These are phyloP conservation scores for Hirudinaria manillensis DNA, from an alignment of 2,888 invertebrate species.

Conservation along the genomic window DNA sequence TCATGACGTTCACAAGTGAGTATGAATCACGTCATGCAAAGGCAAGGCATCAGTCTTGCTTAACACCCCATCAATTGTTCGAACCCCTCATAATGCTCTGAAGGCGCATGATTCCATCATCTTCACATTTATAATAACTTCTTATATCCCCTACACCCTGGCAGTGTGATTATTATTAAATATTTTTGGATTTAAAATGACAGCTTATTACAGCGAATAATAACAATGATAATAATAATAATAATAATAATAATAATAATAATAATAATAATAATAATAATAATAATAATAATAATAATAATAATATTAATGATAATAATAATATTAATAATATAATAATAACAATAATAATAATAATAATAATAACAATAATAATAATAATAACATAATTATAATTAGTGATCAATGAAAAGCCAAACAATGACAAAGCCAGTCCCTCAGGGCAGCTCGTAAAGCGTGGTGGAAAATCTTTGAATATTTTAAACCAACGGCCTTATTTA, in stretches of 20 bases:
- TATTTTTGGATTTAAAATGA: neutral
- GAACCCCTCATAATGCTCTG: neutral
- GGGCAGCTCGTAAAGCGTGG: no score
- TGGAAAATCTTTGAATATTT: no score
- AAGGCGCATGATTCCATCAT: constrained; percentile 2
- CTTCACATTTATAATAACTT: neutral
- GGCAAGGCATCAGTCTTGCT: no score
- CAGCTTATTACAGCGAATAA: neutral
- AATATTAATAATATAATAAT: constrained; percentile 1
- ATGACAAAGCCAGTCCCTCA: neutral
- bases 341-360: constrained; percentile 4
- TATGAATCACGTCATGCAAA: neutral
- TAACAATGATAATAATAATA: constrained; percentile 1
- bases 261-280: constrained; percentile 7
- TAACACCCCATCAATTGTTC: neutral
- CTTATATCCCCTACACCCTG: neutral
- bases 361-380: constrained; percentile 4
- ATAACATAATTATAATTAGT: neutral
- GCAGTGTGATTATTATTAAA: neutral
- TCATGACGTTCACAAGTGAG: constrained; percentile 4
- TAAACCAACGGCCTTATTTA: no score
- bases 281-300: constrained; percentile 7
- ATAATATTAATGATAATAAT: constrained; percentile 1
- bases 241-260: constrained; percentile 7
- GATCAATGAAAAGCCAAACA: no score